These are phyloP conservation scores for Cariama cristata DNA, from an alignment of 2,113 vertebrate species.

Conservation along the genomic window DNA sequence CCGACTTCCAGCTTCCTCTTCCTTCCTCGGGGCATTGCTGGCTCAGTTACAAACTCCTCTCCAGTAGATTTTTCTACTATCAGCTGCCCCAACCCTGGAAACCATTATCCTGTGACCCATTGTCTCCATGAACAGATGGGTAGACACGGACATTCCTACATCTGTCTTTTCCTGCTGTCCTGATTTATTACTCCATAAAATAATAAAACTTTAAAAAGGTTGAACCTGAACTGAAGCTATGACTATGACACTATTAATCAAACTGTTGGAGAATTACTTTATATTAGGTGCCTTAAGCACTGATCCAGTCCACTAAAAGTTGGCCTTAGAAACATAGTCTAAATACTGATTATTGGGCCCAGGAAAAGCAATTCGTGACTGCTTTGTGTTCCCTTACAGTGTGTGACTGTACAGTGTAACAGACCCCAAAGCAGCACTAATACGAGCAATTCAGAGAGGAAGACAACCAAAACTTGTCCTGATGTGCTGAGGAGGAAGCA, in stretches of 20 bases:
- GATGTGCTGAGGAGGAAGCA: not conserved
- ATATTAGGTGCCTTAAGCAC: slow-evolving; percentile 35
- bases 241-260: slow-evolving; percentile 74
- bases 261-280: slow-evolving; percentile 62
- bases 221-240: slow-evolving; percentile 71
- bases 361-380: not conserved
- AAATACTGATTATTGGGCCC: not conserved
- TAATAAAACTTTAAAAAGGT: slow-evolving; percentile 76
- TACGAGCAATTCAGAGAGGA: not conserved
- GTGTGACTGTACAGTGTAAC: not conserved
- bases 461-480: not conserved
- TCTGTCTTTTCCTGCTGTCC: slow-evolving; percentile 53
- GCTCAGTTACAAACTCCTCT: not conserved
- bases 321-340: slow-evolving; percentile 35
- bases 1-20: not conserved
- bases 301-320: slow-evolving; percentile 47
- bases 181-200: slow-evolving; percentile 74
- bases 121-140: not conserved
- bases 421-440: not conserved
- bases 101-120: not conserved
- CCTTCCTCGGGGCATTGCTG: not conserved
- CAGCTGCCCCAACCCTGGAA: not conserved
- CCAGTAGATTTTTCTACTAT: not conserved
- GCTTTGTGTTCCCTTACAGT: not conserved
- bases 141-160: not conserved